Conservation (phyloP, 2,888 invertebrate genomes). For the Brachylomia viminalis region DNA sequence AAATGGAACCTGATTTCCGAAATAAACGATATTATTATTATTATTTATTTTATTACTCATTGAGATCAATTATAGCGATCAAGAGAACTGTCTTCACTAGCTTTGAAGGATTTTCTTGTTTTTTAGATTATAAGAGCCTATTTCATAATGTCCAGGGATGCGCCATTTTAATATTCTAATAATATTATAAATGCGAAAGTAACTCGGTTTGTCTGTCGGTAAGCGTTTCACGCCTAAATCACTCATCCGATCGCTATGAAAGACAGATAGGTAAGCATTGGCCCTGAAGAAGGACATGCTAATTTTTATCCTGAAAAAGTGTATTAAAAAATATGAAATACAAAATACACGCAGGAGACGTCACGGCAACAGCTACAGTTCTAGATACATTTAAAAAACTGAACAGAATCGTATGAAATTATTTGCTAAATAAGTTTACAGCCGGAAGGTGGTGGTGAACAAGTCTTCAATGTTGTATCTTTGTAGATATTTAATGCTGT, state of each 20-base stretch:
- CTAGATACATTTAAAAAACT: not conserved
- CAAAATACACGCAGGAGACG: not conserved
- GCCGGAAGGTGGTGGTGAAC: too few species aligned
- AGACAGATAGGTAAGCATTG: not conserved
- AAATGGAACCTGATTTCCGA: too few species aligned
- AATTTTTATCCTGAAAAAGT: too few species aligned
- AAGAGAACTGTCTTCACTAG: constrained; percentile 24
- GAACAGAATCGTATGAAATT: not conserved
- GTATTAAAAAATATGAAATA: too few species aligned
- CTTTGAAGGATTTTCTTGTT: constrained; percentile 1
- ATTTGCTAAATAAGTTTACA: not conserved
- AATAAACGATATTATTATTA: too few species aligned
- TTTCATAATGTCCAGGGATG: not conserved
- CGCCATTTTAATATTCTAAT: not conserved
- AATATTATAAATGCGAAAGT: too few species aligned
- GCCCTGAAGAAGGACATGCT: not conserved
- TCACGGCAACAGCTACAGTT: not conserved
- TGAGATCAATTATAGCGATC: constrained; percentile 34
- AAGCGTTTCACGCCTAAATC: too few species aligned
- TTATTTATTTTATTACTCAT: constrained; percentile 31
- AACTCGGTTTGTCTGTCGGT: not conserved
- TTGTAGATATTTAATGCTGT: too few species aligned
- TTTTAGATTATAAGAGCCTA: not conserved
- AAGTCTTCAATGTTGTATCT: too few species aligned
- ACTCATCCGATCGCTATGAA: too few species aligned